Evolutionary conservation across 2,113 vertebrate genomes (phyloP).

Genomic region (Paracyprichromis sp.): DNA sequence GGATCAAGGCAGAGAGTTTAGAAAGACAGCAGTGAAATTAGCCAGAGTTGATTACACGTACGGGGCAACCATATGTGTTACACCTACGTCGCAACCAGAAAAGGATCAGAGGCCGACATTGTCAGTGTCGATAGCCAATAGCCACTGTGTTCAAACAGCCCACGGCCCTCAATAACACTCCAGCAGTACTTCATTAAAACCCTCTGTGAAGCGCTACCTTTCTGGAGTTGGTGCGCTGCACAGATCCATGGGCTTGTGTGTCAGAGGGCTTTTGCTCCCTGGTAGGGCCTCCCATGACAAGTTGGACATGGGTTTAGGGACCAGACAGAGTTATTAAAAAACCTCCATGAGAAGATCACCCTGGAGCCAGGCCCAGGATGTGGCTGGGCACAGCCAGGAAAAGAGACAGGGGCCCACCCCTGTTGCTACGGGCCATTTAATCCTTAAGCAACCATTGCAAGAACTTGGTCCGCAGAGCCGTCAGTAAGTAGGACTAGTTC

Average conservation of each 20-base stretch:
- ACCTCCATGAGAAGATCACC: not conserved
- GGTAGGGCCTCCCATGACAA: not conserved
- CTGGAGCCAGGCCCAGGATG: not conserved
- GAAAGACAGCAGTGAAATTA: not conserved
- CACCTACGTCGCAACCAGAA: not conserved
- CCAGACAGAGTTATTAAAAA: not conserved
- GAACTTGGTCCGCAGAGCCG: not conserved
- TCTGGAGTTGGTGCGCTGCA: fast-evolving
- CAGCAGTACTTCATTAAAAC: fast-evolving
- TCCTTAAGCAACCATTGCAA: not conserved
- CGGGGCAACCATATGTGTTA: fast-evolving
- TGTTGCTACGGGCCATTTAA: fast-evolving
- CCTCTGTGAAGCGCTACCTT: fast-evolving
- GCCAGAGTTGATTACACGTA: not conserved
- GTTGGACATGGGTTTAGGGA: not conserved
- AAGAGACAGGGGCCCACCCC: fast-evolving
- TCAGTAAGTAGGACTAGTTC: too few relatives aligned
- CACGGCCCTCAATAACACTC: not conserved
- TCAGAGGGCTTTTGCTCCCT: not conserved
- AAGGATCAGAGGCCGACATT: fast-evolving
- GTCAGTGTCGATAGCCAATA: not conserved
- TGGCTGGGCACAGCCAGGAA: not conserved
- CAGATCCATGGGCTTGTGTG: fast-evolving
- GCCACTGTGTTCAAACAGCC: fast-evolving
- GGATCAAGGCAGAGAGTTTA: not conserved